These are phyloP conservation scores for Sycophila texana DNA, from an alignment of 2,888 invertebrate genomes.

Conservation along the genomic window DNA sequence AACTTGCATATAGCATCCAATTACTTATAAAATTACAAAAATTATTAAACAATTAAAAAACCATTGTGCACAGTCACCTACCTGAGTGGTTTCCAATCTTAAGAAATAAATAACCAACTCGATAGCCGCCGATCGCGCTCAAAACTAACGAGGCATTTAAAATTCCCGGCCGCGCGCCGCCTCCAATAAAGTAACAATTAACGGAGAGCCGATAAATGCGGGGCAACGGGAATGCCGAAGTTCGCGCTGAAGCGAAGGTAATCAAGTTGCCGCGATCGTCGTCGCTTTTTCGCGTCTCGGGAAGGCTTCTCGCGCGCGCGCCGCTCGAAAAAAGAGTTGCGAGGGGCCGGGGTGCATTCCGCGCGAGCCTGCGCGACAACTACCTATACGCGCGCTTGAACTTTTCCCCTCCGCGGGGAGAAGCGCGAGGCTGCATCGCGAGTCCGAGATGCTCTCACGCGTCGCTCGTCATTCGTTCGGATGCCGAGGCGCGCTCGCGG, in stretches of 20 bases:
- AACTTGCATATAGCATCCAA: no score
- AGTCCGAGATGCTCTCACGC: conserved; percentile 14
- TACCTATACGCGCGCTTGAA: background rate
- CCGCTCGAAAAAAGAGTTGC: background rate
- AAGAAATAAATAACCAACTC: no score
- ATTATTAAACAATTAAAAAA: no score
- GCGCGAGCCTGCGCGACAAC: background rate
- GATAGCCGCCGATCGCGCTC: no score
- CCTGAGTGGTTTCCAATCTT: no score
- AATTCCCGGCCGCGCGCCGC: no score
- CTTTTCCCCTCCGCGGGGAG: background rate
- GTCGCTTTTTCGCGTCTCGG: conserved; percentile 24
- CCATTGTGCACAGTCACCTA: no score
- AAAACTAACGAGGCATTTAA: no score
- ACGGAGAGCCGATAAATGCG: conserved; percentile 1
- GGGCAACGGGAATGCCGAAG: conserved; percentile 26
- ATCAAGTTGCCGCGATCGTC: conserved; percentile 42
- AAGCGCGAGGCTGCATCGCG: background rate
- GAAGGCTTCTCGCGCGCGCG: conserved; percentile 9
- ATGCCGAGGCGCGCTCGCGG: background rate
- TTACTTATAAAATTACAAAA: no score
- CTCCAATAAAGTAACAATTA: conserved; percentile 26
- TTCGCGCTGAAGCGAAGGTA: background rate
- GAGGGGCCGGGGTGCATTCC: background rate
- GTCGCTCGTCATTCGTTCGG: conserved; percentile 10